Evolutionary conservation across 2,888 invertebrate genomes (phyloP), one percentile per base, ranked within the genome.

Genomic region (Seira musarum): DNA sequence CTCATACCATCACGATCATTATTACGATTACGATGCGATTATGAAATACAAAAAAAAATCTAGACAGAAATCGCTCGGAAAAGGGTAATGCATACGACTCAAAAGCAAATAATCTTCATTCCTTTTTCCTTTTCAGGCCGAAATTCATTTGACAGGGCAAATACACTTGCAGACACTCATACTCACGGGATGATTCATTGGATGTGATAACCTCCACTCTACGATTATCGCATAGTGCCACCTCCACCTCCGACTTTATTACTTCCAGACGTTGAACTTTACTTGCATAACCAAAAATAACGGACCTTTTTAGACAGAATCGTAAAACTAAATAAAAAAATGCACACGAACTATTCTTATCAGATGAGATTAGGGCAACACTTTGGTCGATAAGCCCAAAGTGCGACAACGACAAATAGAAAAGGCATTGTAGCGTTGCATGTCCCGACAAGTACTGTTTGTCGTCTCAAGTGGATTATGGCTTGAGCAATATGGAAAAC

Each of bases 241-340:
- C 80, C 80, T 73, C 80, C 74, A 80, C 73, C 80, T 65, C 61
- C 53, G 73, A 24, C 64, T 73, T 74, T 80, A 80, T 69, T 30
- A 73, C 66, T 74, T 80, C 80, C 80, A 80, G 80, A 80, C 80
- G 69, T 65, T 68, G 68, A 74, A 79, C 67, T 79, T 60, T 64
- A 30, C 22, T 67, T 73, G 24, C 63, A 63, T 40, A 49, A 53
- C 73, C 30, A 67, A 17, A 40, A 40, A 40, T 40, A 40, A 8
- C 13, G 5, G 40, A 13, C 40, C 40, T 40, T 40, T 40, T 40
- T 40, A 40, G 40, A 40, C 40, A 8, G 40, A 40, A 40, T 13
- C 6, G 13, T 40, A 40, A n/a, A n/a, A n/a, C n/a, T n/a, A n/a
- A n/a, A n/a, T n/a, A n/a, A n/a, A n/a, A n/a, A n/a, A n/a, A 40